A percentile compares a stretch with the other conserved stretches of the same genome.
phyloP scores from a whole-genome alignment of 2,888 invertebrate genomes.

The Epinotia ramella region DNA sequence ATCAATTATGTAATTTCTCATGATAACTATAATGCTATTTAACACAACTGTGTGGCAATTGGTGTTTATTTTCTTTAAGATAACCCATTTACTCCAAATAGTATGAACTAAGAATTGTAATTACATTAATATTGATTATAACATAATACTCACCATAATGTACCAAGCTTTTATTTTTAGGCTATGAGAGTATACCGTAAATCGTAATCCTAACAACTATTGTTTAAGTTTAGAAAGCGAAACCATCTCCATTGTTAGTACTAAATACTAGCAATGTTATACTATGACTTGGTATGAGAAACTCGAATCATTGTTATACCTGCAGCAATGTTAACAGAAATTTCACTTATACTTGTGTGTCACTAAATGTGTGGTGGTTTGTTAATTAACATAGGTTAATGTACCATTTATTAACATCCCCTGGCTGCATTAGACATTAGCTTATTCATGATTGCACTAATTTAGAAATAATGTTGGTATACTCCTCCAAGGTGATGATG shows the following conservation, averaged over 20 bases:
- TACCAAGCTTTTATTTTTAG: not conserved
- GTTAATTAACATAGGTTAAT: not conserved
- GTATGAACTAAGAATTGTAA: not conserved
- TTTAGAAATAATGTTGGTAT: too few relatives aligned
- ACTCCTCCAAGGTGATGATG: not conserved
- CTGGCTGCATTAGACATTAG: too few relatives aligned
- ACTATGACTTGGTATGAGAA: not conserved
- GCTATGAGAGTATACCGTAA: not conserved
- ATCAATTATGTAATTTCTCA: constrained; percentile 49
- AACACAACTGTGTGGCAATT: constrained; percentile 40
- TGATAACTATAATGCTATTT: not conserved
- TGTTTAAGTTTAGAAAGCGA: constrained; percentile 36
- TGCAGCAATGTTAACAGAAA: not conserved
- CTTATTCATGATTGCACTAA: too few relatives aligned
- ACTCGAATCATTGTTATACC: not conserved
- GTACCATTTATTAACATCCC: not conserved
- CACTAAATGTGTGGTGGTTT: not conserved
- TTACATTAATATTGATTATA: not conserved
- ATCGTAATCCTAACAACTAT: not conserved
- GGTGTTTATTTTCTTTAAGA: constrained; percentile 44
- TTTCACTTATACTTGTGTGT: not conserved
- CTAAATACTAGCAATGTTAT: not conserved
- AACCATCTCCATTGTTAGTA: constrained; percentile 9
- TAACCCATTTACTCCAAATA: not conserved
- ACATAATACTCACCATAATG: not conserved